These are phyloP conservation scores for Lepeophtheirus salmonis DNA, from an alignment of 1,140 invertebrate species.

Conservation along the genomic window DNA sequence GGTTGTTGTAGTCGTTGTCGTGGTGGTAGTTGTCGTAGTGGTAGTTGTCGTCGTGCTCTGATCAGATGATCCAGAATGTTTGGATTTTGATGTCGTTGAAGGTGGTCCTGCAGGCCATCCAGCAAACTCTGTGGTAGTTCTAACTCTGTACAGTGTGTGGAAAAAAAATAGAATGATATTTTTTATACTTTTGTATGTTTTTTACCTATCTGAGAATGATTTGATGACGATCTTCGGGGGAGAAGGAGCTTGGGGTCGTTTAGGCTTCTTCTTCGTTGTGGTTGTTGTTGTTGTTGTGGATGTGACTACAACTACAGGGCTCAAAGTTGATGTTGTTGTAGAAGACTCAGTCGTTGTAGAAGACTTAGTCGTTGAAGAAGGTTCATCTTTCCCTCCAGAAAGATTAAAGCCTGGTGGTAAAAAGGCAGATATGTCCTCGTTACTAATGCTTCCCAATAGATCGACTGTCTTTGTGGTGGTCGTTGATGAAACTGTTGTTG, in stretches of 20 bases:
- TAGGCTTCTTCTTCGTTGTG: not conserved
- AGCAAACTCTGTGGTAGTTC: slow-evolving; percentile 49
- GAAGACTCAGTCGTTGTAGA: not conserved
- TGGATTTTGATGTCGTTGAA: slow-evolving; percentile 43
- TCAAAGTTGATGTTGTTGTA: not conserved
- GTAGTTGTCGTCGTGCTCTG: not conserved
- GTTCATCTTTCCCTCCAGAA: too few relatives aligned
- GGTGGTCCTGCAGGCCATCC: slow-evolving; percentile 48
- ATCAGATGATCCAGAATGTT: too few relatives aligned
- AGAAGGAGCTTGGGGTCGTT: not conserved
- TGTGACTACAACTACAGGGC: not conserved
- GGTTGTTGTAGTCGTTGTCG: slow-evolving; percentile 42
- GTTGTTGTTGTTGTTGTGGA: not conserved
- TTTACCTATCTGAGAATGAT: slow-evolving; percentile 3
- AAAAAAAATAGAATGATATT: not conserved
- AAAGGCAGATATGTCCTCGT: slow-evolving; percentile 4
- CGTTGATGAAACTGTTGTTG: not conserved
- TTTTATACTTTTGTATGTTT: not conserved
- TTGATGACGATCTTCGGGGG: not conserved
- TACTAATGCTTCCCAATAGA: slow-evolving; percentile 1
- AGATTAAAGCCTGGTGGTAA: slow-evolving; percentile 4
- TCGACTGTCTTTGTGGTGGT: not conserved
- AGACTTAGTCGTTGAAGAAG: not conserved
- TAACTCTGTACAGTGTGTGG: slow-evolving; percentile 24
- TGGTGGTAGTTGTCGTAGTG: slow-evolving; percentile 25